Base-by-base conservation (phyloP, 2,888 invertebrate species). In the Oconnorella tubifera region DNA sequence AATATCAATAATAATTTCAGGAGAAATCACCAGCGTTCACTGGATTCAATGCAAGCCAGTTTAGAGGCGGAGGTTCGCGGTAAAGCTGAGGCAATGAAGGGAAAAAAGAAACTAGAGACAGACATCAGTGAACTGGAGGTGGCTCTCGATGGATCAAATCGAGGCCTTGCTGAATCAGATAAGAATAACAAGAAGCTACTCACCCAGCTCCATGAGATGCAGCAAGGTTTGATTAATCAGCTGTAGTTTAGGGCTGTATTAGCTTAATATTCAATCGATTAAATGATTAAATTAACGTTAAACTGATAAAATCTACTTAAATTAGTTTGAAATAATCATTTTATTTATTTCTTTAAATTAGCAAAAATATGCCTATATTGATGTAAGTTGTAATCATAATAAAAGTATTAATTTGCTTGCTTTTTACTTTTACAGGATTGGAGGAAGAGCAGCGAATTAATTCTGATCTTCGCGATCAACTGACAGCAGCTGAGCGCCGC, bases 41-140 rank as follows among this genome's bases (percentile, higher is more conserved):
- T 99, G 83, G 99, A 99, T 85, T 97, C 96, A 83, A 97, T 98
- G 96, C 97, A 98, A 87, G 97, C 97, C 82, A 93, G 93, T 82
- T 89, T 98, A 83, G 98, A 99, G 87, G 96, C 97, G 82, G 98
- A 99, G 86, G 90, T 96, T 84, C 95, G 96, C 88, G 97, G 97
- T 82, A 97, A 97, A 87, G 94, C 95, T 87, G 99, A 99, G 88
- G 96, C 97, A 76, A 89, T 98, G 79, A 91, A 97, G 87, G 93
- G 97, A 91, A 99, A 99, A 91, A 99, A 99, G 92, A 99, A 99
- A 88, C 88, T 99, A 83, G 99, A 99, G 86, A 91, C 92, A 78
- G 98, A 99, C 87, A 98, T 99, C 87, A 98, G 97, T 84, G 98
- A 98, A 86, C 88, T 99, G 72, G 98, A 99, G 85, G 95, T 98